Evolutionary conservation across 2,113 vertebrate genomes (phyloP).

Genomic region (Aphelocoma coerulescens): DNA sequence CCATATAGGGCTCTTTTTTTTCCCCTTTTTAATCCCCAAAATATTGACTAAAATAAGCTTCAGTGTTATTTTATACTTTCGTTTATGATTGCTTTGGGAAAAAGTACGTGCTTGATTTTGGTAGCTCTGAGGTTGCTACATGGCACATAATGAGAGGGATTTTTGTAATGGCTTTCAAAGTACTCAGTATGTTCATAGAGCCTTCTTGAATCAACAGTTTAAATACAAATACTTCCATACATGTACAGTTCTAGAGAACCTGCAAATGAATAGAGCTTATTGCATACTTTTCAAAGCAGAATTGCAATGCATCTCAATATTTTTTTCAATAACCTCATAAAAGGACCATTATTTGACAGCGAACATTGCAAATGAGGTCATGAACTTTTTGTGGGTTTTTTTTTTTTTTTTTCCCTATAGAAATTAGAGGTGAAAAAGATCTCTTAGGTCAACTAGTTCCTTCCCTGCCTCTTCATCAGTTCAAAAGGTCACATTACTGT

Average conservation of each 20-base stretch:
- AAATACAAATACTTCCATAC: background rate
- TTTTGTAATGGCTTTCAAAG: background rate
- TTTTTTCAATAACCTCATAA: background rate
- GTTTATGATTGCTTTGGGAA: background rate
- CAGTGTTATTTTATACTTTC: background rate
- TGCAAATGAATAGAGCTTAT: background rate
- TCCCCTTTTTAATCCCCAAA: background rate
- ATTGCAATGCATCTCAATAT: background rate
- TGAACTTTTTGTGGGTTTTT: background rate
- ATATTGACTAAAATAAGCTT: background rate
- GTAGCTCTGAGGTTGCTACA: background rate
- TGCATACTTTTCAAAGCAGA: background rate
- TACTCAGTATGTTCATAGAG: background rate
- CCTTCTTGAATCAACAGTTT: background rate
- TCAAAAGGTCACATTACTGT: background rate
- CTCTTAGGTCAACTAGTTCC: background rate
- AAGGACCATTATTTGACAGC: conserved; percentile 1
- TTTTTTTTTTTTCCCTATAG: background rate
- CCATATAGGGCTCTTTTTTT: too few relatives aligned
- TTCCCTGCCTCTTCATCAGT: background rate
- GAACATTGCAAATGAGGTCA: conserved; percentile 4
- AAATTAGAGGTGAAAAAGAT: conserved; percentile 7
- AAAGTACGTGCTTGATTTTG: background rate
- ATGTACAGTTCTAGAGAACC: background rate
- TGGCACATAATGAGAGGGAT: background rate